Evolutionary conservation across 1,140 invertebrate species (phyloP).

Genomic region (Teleogryllus occipitalis): DNA sequence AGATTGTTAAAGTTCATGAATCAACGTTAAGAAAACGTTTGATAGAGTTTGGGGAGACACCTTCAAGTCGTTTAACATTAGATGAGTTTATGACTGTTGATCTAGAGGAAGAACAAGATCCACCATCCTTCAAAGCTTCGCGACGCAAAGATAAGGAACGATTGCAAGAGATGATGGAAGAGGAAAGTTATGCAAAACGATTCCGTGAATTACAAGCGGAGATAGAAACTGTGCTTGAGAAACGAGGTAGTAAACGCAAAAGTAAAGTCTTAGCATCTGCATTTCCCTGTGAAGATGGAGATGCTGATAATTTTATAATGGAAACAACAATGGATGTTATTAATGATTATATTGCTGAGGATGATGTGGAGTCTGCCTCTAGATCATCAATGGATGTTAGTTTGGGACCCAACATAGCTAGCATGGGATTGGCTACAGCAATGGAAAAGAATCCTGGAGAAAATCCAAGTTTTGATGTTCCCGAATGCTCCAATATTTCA

Average conservation of each 20-base stretch:
- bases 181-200: not conserved
- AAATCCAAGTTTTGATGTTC: conserved; percentile 13
- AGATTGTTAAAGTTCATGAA: conserved; percentile 93
- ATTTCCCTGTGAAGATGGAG: conserved; percentile 35
- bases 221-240: conserved; percentile 66
- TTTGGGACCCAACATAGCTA: conserved; percentile 37
- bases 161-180: conserved; percentile 52
- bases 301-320: conserved; percentile 46
- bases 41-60: conserved; percentile 92
- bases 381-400: not conserved
- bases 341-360: conserved; percentile 34
- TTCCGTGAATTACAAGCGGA: conserved; percentile 52
- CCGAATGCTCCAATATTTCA: conserved; percentile 24
- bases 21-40: conserved; percentile 85
- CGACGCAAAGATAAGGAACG: conserved; percentile 77
- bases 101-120: conserved; percentile 93
- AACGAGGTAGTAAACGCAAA: conserved; percentile 25
- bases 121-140: conserved; percentile 86
- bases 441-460: conserved; percentile 20
- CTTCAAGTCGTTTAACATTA: conserved; percentile 78
- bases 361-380: not conserved
- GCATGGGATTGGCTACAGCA: conserved; percentile 34
- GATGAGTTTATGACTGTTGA: conserved; percentile 98
- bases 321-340: conserved; percentile 49
- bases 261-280: not conserved